A percentile compares a stretch with the other conserved stretches of the same genome.
Evolutionary conservation across 2,113 vertebrate species (phyloP).

Genomic region (Amblyopsis rosae): DNA sequence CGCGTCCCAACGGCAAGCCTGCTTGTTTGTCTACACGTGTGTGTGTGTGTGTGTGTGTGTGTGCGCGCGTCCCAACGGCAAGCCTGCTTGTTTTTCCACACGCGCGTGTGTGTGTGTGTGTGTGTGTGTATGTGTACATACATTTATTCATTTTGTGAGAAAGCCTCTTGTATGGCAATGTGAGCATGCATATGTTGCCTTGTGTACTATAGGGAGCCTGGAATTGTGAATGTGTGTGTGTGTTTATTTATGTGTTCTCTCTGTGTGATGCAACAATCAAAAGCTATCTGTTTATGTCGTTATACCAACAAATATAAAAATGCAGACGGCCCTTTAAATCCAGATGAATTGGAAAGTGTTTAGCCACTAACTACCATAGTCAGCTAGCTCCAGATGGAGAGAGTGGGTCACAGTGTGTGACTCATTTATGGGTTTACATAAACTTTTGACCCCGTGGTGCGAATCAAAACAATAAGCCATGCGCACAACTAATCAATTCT

Average conservation of each 20-base stretch:
- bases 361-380: no score
- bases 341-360: no score
- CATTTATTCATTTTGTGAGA: conserved; percentile 37
- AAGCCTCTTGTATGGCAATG: conserved; percentile 47
- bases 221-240: background rate
- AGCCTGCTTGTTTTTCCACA: conserved; percentile 10
- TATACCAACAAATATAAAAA: no score
- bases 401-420: conserved; percentile 12
- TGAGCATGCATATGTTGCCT: conserved; percentile 66
- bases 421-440: conserved; percentile 50
- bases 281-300: no score
- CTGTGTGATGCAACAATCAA: background rate
- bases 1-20: background rate
- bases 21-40: background rate
- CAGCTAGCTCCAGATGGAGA: background rate
- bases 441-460: conserved; percentile 64
- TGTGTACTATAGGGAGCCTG: conserved; percentile 33
- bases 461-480: conserved; percentile 70
- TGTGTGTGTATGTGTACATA: conserved; percentile 13
- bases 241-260: conserved; percentile 21
- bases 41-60: conserved; percentile 44
- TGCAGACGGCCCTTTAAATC: no score
- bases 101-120: conserved; percentile 56
- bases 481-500: conserved; percentile 67
- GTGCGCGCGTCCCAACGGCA: conserved; percentile 33